These are phyloP conservation scores for Nematolebias whitei DNA, from an alignment of 2,113 vertebrate species.

Conservation along the genomic window DNA sequence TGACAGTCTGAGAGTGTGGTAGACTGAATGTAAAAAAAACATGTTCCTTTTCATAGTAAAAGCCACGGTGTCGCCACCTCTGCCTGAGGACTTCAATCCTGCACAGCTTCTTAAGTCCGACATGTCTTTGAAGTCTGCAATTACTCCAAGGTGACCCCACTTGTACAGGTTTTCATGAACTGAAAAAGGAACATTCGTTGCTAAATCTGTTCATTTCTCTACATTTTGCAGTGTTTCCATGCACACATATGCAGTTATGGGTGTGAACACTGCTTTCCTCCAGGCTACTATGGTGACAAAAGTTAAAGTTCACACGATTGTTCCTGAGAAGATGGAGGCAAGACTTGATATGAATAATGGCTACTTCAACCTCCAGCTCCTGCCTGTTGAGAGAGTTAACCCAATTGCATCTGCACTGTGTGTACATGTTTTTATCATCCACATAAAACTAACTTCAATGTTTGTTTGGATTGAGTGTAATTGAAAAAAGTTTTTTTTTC, in stretches of 20 bases:
- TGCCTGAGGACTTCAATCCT: conserved; percentile 50
- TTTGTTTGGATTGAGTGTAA: not conserved
- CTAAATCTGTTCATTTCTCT: conserved; percentile 17
- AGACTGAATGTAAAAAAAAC: not conserved
- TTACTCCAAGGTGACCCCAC: conserved; percentile 72
- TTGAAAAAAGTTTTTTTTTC: not conserved
- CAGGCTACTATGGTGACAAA: conserved; percentile 80
- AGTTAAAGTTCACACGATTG: conserved; percentile 62
- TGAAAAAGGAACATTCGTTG: not conserved
- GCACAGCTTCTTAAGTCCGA: conserved; percentile 73
- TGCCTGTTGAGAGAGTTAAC: conserved; percentile 68
- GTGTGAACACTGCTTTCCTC: conserved; percentile 83
- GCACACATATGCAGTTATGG: conserved; percentile 81
- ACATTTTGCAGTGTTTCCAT: conserved; percentile 75
- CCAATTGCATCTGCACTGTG: conserved; percentile 78
- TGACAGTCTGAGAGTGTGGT: not conserved
- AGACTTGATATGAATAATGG: conserved; percentile 78
- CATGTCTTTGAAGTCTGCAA: conserved; percentile 63
- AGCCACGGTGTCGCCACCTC: conserved; percentile 64
- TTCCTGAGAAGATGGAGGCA: conserved; percentile 77
- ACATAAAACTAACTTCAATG: not conserved
- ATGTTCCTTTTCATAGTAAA: conserved; percentile 60
- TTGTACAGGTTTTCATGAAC: not conserved
- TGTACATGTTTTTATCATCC: conserved; percentile 1
- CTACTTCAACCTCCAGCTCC: conserved; percentile 79